Base-by-base conservation (phyloP, 2,888 invertebrate species). In the Hypselothyrea guttata region DNA sequence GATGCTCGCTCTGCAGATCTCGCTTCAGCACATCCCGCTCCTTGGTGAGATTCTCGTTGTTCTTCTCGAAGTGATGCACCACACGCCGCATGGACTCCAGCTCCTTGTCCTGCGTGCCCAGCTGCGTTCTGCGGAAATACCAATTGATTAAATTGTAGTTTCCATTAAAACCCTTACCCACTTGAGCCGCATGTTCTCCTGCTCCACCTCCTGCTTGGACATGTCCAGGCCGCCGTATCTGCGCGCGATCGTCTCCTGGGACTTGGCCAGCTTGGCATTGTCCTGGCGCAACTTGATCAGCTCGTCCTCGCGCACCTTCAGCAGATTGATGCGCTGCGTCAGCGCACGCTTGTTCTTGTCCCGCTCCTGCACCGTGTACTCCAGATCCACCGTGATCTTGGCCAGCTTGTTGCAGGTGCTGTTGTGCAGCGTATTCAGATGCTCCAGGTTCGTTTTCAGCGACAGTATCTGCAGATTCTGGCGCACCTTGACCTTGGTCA, bases 281-380 rank as follows among this genome's bases (percentile, higher is more conserved):
- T 90, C 90, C 47, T 87, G 84, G 9, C 84, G 87, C 35, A 86
- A 65, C 66, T 89, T 90, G 4, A 87, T 78, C 4, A 87, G 75
- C 66, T 90, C 90, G 52, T 90, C 90, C 49, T 90, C 90, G 16
- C 90, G 88, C 37, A 89, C 83, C 73, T 89, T 90, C 0, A 90
- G 70, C 27, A 89, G 59, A 63, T 88, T 89, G 0, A 74, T 71
- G 42, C 86, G 87, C 49, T 89, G 89, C 1, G 75, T 76, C 0
- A 90, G 62, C 1, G 88, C 87, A 9, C 84, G 78, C 30, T 86
- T 87, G 28, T 87, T 76, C 33, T 87, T 88, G 35, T 90, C 89
- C 1, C 87, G 83, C n/a, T 89, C 86, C 40, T 87, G 84, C 11
- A 76, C 71, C 8, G 87, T 73, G 38, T 89, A 89, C 52, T 90